Percentiles rank a stretch among this genome's conserved stretches.
phyloP scores from a whole-genome alignment of 2,113 vertebrate species.

The Albula glossodonta region DNA sequence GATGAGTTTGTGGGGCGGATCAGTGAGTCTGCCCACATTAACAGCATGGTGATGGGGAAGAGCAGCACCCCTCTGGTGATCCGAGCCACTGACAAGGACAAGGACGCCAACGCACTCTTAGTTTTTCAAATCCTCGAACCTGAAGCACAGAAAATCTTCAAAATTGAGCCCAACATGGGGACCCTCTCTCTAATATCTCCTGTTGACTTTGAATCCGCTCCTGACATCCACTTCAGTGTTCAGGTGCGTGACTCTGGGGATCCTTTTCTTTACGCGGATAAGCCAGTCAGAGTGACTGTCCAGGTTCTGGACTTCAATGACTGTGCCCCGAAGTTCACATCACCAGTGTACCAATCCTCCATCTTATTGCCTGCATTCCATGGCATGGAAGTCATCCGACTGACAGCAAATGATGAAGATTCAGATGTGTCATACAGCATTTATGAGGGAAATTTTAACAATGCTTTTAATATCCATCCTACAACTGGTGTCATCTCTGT shows the following conservation, averaged over 20 bases:
- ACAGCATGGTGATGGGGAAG: slow-evolving; percentile 84
- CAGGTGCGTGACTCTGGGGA: slow-evolving; percentile 84
- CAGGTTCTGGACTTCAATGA: slow-evolving; percentile 83
- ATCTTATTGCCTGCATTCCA: slow-evolving; percentile 73
- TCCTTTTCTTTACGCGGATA: slow-evolving; percentile 77
- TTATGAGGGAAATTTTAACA: slow-evolving; percentile 72
- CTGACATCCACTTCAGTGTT: slow-evolving; percentile 80
- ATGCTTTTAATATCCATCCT: slow-evolving; percentile 78
- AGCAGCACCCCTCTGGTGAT: slow-evolving; percentile 83
- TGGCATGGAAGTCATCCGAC: slow-evolving; percentile 75
- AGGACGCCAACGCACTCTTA: slow-evolving; percentile 81
- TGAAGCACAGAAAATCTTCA: slow-evolving; percentile 78
- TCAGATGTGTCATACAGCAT: slow-evolving; percentile 85
- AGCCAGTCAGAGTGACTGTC: slow-evolving; percentile 79
- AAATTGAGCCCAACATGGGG: slow-evolving; percentile 85
- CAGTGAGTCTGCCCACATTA: slow-evolving; percentile 78
- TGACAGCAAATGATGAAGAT: slow-evolving; percentile 82
- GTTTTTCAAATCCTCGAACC: slow-evolving; percentile 85
- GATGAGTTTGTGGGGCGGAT: slow-evolving; percentile 77
- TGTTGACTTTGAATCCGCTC: slow-evolving; percentile 81
- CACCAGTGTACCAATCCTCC: slow-evolving; percentile 69
- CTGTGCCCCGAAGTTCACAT: slow-evolving; percentile 80
- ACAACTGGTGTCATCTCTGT: slow-evolving; percentile 76
- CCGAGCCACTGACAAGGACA: slow-evolving; percentile 80
- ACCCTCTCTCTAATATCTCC: slow-evolving; percentile 74